phyloP scores from a whole-genome alignment of 2,113 vertebrate species.

The Tupaia tana region DNA sequence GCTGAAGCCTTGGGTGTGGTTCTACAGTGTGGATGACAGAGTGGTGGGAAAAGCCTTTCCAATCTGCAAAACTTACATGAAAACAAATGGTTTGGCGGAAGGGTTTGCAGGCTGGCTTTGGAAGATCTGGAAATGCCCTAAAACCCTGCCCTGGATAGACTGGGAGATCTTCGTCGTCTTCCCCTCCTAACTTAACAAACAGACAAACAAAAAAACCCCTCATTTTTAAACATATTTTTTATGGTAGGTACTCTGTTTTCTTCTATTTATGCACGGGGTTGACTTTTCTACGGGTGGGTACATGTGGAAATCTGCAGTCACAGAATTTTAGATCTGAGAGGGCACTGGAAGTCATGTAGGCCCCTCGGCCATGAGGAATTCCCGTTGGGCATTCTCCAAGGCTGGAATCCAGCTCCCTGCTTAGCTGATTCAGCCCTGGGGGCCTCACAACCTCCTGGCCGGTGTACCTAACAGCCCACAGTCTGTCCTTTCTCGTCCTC shows the following conservation, averaged over 20 bases:
- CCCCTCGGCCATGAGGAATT: background rate
- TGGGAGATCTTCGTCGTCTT: constrained; percentile 1
- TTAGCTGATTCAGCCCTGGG: background rate
- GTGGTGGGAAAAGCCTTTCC: background rate
- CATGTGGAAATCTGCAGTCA: constrained; percentile 8
- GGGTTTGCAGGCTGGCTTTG: background rate
- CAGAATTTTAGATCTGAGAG: constrained; percentile 18
- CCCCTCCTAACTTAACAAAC: background rate
- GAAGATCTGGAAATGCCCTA: constrained; percentile 9
- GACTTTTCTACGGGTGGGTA: background rate
- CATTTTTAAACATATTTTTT: constrained; percentile 4
- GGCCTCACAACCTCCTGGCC: background rate
- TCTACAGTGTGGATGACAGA: background rate
- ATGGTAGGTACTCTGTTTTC: background rate
- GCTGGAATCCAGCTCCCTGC: background rate
- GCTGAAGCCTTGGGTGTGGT: background rate
- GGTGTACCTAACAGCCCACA: background rate
- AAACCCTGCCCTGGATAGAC: background rate
- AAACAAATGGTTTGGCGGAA: background rate
- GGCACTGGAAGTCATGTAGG: background rate
- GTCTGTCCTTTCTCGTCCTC: background rate
- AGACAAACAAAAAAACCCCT: background rate
- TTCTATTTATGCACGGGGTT: background rate
- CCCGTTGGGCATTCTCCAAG: background rate
- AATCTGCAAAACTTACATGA: background rate